Evolutionary conservation across 1,140 invertebrate species (phyloP).

Genomic region (Nymphalis io): DNA sequence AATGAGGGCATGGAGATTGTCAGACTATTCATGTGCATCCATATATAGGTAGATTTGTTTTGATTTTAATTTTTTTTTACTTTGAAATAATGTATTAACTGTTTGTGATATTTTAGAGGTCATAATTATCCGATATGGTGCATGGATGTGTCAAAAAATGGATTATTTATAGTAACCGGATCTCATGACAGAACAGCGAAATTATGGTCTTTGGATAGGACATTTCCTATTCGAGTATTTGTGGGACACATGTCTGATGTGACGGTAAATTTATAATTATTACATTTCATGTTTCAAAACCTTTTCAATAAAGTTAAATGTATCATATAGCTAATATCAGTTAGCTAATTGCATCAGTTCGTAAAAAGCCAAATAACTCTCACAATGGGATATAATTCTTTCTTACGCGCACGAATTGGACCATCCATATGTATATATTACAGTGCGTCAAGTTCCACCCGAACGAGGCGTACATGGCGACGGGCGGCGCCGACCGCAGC

Average conservation of each 20-base stretch:
- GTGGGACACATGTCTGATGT: slow-evolving; percentile 92
- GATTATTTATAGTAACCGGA: slow-evolving; percentile 89
- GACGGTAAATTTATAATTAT: slow-evolving; percentile 81
- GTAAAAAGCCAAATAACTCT: too few species aligned
- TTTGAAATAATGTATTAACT: background rate
- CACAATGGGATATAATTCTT: too few species aligned
- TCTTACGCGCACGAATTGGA: too few species aligned
- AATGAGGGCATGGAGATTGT: slow-evolving; percentile 86
- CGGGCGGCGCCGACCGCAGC: slow-evolving; percentile 88
- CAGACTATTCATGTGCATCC: slow-evolving; percentile 85
- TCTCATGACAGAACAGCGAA: slow-evolving; percentile 92
- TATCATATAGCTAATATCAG: too few species aligned
- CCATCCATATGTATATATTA: background rate
- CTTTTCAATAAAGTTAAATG: too few species aligned
- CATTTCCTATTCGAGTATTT: slow-evolving; percentile 89
- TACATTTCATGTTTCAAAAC: too few species aligned
- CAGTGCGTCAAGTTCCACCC: slow-evolving; percentile 91
- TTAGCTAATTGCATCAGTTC: too few species aligned
- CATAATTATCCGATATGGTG: slow-evolving; percentile 94
- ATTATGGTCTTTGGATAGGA: slow-evolving; percentile 91
- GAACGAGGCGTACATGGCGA: slow-evolving; percentile 89
- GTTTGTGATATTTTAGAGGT: slow-evolving; percentile 80
- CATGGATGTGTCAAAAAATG: slow-evolving; percentile 87
- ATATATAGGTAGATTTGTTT: slow-evolving; percentile 83
- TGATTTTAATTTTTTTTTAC: background rate